phyloP scores from a whole-genome alignment of 92 coral and sea anemone species.

The Meandrina meandrites region DNA sequence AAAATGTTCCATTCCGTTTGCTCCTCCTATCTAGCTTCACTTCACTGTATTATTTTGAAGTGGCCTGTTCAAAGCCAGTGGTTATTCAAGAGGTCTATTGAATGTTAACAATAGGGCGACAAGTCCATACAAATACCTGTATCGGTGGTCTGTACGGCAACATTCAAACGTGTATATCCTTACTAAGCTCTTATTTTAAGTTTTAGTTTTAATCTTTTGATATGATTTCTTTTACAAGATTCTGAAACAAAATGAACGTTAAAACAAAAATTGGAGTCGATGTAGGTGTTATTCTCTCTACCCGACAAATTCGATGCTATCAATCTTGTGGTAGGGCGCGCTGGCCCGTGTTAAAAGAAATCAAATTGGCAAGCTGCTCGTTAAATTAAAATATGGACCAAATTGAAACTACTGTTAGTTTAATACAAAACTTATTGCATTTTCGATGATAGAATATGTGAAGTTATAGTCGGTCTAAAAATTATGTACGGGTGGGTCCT shows the following conservation, averaged over 20 bases:
- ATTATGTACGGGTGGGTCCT: background rate
- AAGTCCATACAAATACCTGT: slow-evolving; percentile 21
- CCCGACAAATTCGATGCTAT: no score
- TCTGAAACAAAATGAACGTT: background rate
- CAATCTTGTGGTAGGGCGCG: no score
- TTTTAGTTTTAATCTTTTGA: background rate
- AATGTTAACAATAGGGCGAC: background rate
- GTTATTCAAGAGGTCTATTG: slow-evolving; percentile 11
- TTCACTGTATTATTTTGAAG: background rate
- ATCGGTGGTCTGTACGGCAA: background rate
- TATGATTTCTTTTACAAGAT: background rate
- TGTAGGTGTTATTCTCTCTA: no score
- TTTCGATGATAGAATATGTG: background rate
- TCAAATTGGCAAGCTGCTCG: no score
- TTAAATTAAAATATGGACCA: no score
- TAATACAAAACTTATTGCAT: background rate
- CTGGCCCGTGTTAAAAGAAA: no score
- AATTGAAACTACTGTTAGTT: background rate
- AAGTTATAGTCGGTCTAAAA: background rate
- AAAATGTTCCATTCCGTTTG: background rate
- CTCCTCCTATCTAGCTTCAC: background rate
- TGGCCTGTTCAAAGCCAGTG: background rate
- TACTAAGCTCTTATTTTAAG: background rate
- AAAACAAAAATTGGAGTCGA: no score
- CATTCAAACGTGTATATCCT: background rate